phyloP scores from a whole-genome alignment of 2,888 invertebrate genomes.

The Autographa gamma region DNA sequence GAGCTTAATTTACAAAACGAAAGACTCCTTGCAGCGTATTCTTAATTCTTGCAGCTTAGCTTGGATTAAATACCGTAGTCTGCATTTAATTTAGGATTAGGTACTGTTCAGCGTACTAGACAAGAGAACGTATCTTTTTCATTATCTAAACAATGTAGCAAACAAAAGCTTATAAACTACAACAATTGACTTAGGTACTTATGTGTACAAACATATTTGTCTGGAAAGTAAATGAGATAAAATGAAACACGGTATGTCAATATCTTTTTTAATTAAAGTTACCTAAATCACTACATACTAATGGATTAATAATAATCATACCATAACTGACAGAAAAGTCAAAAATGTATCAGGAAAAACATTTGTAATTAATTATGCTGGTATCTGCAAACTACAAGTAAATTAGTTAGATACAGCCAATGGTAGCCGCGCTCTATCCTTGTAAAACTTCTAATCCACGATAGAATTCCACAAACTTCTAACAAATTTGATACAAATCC shows the following conservation, averaged over 20 bases:
- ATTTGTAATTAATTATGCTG: not conserved
- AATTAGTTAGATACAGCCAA: not conserved
- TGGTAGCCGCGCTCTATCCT: not conserved
- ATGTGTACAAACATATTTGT: no score
- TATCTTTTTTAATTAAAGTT: no score
- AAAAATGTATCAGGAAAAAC: not conserved
- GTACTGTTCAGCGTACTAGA: not conserved
- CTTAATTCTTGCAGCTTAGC: not conserved
- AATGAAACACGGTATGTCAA: no score
- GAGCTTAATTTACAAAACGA: not conserved
- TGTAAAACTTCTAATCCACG: not conserved
- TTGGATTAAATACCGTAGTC: not conserved
- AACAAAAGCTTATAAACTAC: no score
- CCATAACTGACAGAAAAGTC: no score
- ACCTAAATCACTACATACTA: no score
- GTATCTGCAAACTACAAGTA: not conserved
- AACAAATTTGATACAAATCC: slow-evolving; percentile 1
- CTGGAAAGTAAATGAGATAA: no score
- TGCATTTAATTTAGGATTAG: not conserved
- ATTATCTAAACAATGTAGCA: no score
- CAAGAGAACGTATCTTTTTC: no score
- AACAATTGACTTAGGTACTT: no score
- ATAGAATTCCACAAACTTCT: not conserved
- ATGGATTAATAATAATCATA: no score
- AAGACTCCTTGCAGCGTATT: not conserved